Evolutionary conservation across 2,113 vertebrate genomes (phyloP), one percentile per base, ranked within the genome.

Genomic region (Cervus canadensis): DNA sequence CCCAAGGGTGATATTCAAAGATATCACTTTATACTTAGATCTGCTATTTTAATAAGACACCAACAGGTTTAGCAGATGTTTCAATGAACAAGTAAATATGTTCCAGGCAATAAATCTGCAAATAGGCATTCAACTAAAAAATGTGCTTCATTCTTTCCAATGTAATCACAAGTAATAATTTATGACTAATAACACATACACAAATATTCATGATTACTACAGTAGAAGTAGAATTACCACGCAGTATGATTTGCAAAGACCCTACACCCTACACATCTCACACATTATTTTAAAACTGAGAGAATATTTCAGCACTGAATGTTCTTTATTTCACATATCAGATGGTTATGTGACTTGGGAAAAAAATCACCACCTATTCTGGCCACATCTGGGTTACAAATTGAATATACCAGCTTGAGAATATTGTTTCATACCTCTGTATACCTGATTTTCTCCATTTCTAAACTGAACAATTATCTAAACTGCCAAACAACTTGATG

Each of bases 31-130:
- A 97, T 96, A 97, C 67, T 93, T 91, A 96, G 78, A 92, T 84
- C 52, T 97, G 94, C 91, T 92, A 89, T 97, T 92, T 98, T 87
- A 97, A 85, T 95, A 97, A 94, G 93, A 62, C 26, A 91, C 26
- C 54, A 64, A 88, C 56, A 95, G 40, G 57, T 59, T 96, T 91
- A 96, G 64, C 60, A 97, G 96, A 91, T 96, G 91, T 96, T 94
- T 59, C 90, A 95, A 67, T 89, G 57, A 97, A 92, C 21, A 95
- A 97, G 9, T 81, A 64, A 52, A 40, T 87, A 93, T 14, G 54
- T 79, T 98, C 52, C 1, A 7, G 67, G 91, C 79, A 97, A 92
- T 96, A 97, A 97, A 97, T 89, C 71, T 92, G 21, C n/a, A 97
- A n/a, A 56, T 12, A 89, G 87, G 86, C 19, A 82, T 91, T 95